Evolutionary conservation across 2,888 invertebrate species (phyloP).

Genomic region (Dusona sp.): DNA sequence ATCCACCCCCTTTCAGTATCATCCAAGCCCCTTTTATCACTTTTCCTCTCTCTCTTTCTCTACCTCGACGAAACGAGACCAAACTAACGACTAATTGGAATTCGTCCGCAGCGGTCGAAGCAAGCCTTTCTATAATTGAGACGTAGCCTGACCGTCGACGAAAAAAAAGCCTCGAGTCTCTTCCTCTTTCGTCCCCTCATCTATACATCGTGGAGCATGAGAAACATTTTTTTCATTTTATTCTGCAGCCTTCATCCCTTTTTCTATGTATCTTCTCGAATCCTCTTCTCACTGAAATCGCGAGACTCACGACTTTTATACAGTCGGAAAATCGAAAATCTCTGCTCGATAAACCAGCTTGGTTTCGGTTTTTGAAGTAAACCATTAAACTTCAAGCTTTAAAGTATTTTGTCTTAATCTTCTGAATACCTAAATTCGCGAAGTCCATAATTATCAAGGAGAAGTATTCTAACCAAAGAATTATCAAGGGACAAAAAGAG

Average conservation of each 20-base stretch:
- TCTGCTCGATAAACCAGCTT: not conserved
- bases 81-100: slow-evolving; percentile 84
- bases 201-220: slow-evolving; percentile 50
- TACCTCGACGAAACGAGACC: slow-evolving; percentile 81
- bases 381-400: no score
- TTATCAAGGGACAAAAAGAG: not conserved
- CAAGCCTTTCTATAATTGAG: slow-evolving; percentile 85
- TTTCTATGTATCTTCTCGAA: slow-evolving; percentile 27
- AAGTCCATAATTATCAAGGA: not conserved
- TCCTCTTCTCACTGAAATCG: slow-evolving; percentile 9
- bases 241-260: slow-evolving; percentile 47
- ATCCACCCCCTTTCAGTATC: slow-evolving; percentile 57
- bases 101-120: slow-evolving; percentile 84
- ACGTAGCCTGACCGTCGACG: slow-evolving; percentile 82
- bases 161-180: slow-evolving; percentile 75
- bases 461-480: not conserved
- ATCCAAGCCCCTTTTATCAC: slow-evolving; percentile 51
- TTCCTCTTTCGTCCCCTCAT: slow-evolving; percentile 15
- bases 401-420: not conserved
- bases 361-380: not conserved
- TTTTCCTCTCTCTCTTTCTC: slow-evolving; percentile 21
- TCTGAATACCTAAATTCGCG: not conserved
- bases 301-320: slow-evolving; percentile 10
- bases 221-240: slow-evolving; percentile 58
- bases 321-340: slow-evolving; percentile 9